Evolutionary conservation across 2,113 vertebrate genomes (phyloP), one percentile per base, ranked within the genome.

Genomic region (Sus scrofa): DNA sequence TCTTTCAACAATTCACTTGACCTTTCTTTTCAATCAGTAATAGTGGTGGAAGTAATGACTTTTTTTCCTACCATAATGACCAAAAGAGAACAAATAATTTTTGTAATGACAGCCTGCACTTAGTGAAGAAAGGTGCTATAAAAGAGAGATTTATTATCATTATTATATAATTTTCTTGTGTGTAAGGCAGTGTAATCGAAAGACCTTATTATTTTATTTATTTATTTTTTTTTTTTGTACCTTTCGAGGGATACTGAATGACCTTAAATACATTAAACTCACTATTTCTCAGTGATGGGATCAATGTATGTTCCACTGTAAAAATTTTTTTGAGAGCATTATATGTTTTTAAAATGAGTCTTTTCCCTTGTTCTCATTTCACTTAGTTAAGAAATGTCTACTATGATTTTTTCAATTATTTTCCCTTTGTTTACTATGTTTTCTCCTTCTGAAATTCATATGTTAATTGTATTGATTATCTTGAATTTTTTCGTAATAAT

Each of bases 71-170:
- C 16, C 22, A 81, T 92, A 85, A 95, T 90, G 73, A 95, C 85
- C 39, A 87, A n/a, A 52, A 85, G 70, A 75, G 95, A 98, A 96
- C 87, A 97, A 97, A 96, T 89, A 97, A 93, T 86, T 96, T 96
- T 90, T 79, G 74, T 83, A 87, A 84, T 84, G 92, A 93, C 94
- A 91, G 73, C 58, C 24, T 89, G 44, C 7, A 89, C 32, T 93
- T 96, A 62, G 75, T 92, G 56, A 95, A 89, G 32, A 97, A 93
- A 96, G 84, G 10, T 90, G 74, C 86, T 95, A 67, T 88, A 83
- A 73, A 89, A 86, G 52, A 88, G 20, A 89, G 68, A 96, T 96
- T 97, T 95, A 91, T 93, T 96, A 92, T 92, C n/a, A 83, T 73
- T n/a, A 93, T 95, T 96, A 81, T 92, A 84, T 81, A 92, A 93